A percentile compares a stretch with the other conserved stretches of the same genome.
phyloP scores from a whole-genome alignment of 2,797 vertebrate species.

The Adelosebastes latens region DNA sequence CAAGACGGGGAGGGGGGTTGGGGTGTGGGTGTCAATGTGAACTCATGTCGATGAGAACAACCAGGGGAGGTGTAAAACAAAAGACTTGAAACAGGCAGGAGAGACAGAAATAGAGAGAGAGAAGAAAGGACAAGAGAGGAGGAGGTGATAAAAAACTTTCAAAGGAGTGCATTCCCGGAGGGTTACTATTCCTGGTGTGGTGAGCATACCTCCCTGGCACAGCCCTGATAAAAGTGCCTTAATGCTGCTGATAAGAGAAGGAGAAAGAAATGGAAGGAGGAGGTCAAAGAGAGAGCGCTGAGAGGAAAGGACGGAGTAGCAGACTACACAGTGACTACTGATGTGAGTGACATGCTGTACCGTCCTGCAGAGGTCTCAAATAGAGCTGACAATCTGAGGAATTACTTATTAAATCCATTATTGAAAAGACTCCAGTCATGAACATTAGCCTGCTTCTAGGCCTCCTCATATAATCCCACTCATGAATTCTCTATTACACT shows the following conservation, averaged over 20 bases:
- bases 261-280: slow-evolving; percentile 44
- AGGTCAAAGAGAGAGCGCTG: slow-evolving; percentile 31
- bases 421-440: slow-evolving; percentile 36
- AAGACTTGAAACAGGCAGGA: slow-evolving; percentile 23
- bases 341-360: not conserved
- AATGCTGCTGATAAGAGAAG: slow-evolving; percentile 71
- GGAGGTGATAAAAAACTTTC: slow-evolving; percentile 50
- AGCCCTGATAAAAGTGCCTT: slow-evolving; percentile 69
- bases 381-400: slow-evolving; percentile 37
- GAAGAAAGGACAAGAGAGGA: not conserved
- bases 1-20: not conserved
- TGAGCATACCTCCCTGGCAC: slow-evolving; percentile 62
- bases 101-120: slow-evolving; percentile 5
- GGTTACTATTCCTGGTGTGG: slow-evolving; percentile 78
- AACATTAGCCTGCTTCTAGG: slow-evolving; percentile 34
- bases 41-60: slow-evolving; percentile 39
- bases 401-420: slow-evolving; percentile 62
- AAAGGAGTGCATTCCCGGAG: slow-evolving; percentile 73
- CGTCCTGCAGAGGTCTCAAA: not conserved
- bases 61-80: slow-evolving; percentile 26
- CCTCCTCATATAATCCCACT: slow-evolving; percentile 29
- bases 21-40: not conserved
- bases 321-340: not conserved
- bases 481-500: slow-evolving; percentile 51
- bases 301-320: slow-evolving; percentile 1